These are phyloP conservation scores for Pseudochromis fuscus DNA, from an alignment of 2,797 vertebrate genomes.

Conservation along the genomic window DNA sequence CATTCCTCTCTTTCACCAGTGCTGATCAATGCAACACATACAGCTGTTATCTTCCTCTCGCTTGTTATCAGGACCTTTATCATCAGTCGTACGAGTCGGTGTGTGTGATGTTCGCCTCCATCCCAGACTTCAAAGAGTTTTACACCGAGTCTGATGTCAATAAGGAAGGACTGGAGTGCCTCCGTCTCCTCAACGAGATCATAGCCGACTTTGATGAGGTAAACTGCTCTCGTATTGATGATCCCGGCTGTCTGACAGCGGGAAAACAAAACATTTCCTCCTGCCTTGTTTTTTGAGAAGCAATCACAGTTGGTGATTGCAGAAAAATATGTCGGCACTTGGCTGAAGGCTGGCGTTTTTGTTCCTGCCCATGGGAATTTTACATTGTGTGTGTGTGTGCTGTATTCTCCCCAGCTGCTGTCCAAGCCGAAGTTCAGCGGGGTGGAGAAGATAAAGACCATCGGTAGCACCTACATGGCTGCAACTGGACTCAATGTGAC, in stretches of 20 bases:
- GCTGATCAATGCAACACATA: conserved; percentile 31
- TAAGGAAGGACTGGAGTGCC: conserved; percentile 97
- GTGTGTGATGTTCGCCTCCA: conserved; percentile 98
- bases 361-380: not conserved
- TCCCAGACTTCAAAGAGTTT: conserved; percentile 98
- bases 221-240: conserved; percentile 48
- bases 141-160: conserved; percentile 98
- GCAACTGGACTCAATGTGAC: conserved; percentile 94
- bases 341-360: conserved; percentile 6
- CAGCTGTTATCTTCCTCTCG: conserved; percentile 43
- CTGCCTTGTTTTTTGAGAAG: conserved; percentile 17
- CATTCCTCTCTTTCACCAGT: conserved; percentile 1
- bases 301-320: conserved; percentile 8
- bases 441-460: conserved; percentile 99
- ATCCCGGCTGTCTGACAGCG: conserved; percentile 13
- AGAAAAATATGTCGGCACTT: not conserved
- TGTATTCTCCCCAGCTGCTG: conserved; percentile 85
- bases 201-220: conserved; percentile 98
- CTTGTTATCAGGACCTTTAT: conserved; percentile 90
- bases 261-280: not conserved
- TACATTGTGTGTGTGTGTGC: no score
- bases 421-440: conserved; percentile 98
- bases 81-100: conserved; percentile 97
- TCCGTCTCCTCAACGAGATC: conserved; percentile 97
- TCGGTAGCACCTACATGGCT: conserved; percentile 98